These are phyloP conservation scores for Hippasteria phrygiana DNA, from an alignment of 53 echinoderm and acorn worm genomes.

Conservation along the genomic window DNA sequence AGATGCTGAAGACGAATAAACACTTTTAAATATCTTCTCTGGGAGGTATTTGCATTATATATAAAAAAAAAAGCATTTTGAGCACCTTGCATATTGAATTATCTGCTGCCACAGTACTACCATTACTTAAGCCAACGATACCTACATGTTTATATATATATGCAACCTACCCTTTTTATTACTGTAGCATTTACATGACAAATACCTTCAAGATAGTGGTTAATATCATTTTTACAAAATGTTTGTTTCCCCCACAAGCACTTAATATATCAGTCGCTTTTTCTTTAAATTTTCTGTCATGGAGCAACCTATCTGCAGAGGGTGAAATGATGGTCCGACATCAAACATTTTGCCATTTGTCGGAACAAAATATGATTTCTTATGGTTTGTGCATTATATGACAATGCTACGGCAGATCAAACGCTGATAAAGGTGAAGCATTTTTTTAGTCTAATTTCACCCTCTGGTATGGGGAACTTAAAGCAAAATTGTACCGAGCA, in stretches of 20 bases:
- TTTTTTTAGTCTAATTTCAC: too few species aligned
- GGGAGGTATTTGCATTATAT: neutral
- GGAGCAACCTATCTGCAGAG: neutral
- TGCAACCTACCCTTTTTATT: neutral
- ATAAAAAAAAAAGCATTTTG: conserved; percentile 5
- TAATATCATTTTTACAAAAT: conserved; percentile 28
- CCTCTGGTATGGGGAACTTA: too few species aligned
- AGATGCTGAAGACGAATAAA: neutral
- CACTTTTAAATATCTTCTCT: neutral
- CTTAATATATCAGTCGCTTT: neutral
- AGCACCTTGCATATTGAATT: conserved; percentile 49
- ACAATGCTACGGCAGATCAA: too few species aligned
- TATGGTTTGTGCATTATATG: too few species aligned
- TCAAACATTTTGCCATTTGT: too few species aligned
- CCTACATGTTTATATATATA: neutral
- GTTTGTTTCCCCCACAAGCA: neutral
- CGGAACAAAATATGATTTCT: too few species aligned
- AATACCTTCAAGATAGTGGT: conserved; percentile 8
- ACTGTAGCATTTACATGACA: conserved; percentile 32
- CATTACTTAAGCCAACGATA: neutral
- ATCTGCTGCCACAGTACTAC: neutral
- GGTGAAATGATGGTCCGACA: too few species aligned
- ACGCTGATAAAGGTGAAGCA: too few species aligned
- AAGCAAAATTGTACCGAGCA: too few species aligned
- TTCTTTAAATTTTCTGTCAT: neutral